Conservation (phyloP, 2,113 vertebrate genomes). For the Rousettus leschenaultii region DNA sequence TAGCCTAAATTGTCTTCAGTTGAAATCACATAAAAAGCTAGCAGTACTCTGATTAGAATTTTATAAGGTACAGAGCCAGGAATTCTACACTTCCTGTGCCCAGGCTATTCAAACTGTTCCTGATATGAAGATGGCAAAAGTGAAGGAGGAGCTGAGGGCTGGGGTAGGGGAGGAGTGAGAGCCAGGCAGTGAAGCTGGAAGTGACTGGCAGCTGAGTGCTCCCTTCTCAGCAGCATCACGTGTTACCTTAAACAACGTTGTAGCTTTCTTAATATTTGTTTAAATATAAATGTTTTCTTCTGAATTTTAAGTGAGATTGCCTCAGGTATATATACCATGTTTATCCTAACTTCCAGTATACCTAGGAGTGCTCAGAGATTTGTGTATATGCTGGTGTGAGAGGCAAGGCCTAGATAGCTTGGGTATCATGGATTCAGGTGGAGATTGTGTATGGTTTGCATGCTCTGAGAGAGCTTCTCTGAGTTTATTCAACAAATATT, state of each 20-base stretch:
- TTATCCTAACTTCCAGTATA: neutral
- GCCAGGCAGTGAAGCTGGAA: neutral
- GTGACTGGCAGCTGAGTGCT: neutral
- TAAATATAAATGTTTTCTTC: neutral
- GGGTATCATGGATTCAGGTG: neutral
- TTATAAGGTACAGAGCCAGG: neutral
- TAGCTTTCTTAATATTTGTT: neutral
- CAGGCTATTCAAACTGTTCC: neutral
- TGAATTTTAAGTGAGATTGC: neutral
- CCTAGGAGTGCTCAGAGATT: neutral
- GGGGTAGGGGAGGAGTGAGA: neutral
- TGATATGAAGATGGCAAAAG: neutral
- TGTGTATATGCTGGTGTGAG: neutral
- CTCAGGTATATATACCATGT: neutral
- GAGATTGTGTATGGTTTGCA: neutral
- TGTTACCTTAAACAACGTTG: neutral
- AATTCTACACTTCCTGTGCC: neutral
- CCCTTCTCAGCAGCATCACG: neutral
- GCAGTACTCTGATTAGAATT: neutral
- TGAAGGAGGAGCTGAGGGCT: neutral
- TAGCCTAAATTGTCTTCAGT: neutral
- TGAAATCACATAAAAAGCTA: neutral
- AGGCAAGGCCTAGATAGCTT: neutral
- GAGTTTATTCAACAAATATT: neutral
- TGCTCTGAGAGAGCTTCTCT: neutral